phyloP scores from a whole-genome alignment of 2,797 vertebrate species.

The Sebastolobus altivelis region DNA sequence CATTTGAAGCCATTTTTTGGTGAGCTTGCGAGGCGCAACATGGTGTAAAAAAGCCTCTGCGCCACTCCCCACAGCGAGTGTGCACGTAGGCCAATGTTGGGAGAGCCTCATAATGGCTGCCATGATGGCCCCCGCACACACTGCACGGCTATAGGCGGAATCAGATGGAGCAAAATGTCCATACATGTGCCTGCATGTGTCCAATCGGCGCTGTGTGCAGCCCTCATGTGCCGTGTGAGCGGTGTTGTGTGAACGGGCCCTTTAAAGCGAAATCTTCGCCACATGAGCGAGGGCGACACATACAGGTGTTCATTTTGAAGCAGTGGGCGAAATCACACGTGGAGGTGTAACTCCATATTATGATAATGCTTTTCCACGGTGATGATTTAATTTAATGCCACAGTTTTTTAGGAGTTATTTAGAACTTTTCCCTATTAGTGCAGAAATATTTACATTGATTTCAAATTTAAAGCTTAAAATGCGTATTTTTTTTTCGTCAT shows the following conservation, averaged over 20 bases:
- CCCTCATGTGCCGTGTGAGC: slow-evolving; percentile 22
- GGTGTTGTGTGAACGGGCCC: slow-evolving; percentile 21
- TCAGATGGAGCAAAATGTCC: slow-evolving; percentile 51
- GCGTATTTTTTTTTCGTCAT: slow-evolving; percentile 9
- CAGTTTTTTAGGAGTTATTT: background rate
- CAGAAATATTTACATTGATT: slow-evolving; percentile 1
- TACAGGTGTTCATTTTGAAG: slow-evolving; percentile 63
- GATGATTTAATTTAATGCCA: slow-evolving; percentile 2
- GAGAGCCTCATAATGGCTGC: slow-evolving; percentile 83
- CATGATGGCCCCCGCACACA: slow-evolving; percentile 71
- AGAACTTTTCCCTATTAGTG: too few relatives aligned
- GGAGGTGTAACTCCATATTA: background rate
- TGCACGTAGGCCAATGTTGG: slow-evolving; percentile 79
- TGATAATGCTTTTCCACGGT: background rate
- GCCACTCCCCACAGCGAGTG: slow-evolving; percentile 77
- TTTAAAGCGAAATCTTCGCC: slow-evolving; percentile 34
- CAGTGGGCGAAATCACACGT: background rate
- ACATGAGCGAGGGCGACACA: slow-evolving; percentile 29
- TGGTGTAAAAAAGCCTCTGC: slow-evolving; percentile 56
- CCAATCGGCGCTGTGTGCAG: slow-evolving; percentile 40
- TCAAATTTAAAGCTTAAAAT: slow-evolving; percentile 2
- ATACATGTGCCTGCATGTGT: slow-evolving; percentile 68
- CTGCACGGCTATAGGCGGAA: slow-evolving; percentile 66
- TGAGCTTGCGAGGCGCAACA: slow-evolving; percentile 52
- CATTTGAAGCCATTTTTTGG: slow-evolving; percentile 30